Evolutionary conservation across 2,888 invertebrate species (phyloP).

Genomic region (Liodrosophila aerea): DNA sequence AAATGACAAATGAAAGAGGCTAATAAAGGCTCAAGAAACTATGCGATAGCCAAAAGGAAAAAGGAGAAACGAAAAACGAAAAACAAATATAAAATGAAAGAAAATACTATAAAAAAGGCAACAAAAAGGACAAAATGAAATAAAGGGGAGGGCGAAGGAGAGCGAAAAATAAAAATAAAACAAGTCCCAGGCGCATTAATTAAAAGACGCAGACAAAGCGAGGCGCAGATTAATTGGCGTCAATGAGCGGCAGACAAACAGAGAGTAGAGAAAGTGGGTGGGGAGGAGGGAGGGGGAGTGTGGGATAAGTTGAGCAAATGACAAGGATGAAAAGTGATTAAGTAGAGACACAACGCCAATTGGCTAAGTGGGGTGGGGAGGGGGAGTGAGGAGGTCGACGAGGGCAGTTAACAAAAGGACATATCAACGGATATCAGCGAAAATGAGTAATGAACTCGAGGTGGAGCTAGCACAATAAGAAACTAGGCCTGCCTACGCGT

Average conservation of each 20-base stretch:
- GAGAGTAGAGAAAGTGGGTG: conserved; percentile 10
- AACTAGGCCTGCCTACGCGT: conserved; percentile 52
- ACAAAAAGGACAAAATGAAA: conserved; percentile 9
- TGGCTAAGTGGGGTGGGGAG: neutral
- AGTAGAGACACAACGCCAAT: conserved; percentile 49
- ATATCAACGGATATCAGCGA: conserved; percentile 69
- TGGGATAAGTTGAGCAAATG: conserved; percentile 31
- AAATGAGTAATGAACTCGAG: conserved; percentile 76
- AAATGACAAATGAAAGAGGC: conserved; percentile 44
- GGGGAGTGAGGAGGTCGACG: conserved; percentile 8
- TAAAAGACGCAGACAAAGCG: conserved; percentile 76
- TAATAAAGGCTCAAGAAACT: conserved; percentile 29
- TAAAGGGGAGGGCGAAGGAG: neutral
- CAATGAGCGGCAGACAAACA: conserved; percentile 60
- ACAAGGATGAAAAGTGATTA: conserved; percentile 61
- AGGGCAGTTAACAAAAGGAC: conserved; percentile 27
- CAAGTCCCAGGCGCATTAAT: conserved; percentile 70
- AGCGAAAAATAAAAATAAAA: conserved; percentile 27
- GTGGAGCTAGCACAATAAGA: conserved; percentile 53
- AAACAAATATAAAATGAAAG: conserved; percentile 5
- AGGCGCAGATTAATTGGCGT: conserved; percentile 76
- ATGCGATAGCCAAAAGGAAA: conserved; percentile 1
- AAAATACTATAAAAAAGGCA: conserved; percentile 9
- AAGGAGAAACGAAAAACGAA: too few relatives aligned
- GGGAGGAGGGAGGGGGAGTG: conserved; percentile 8